Base-by-base conservation (phyloP, 2,888 invertebrate genomes). In the Cataglyphis albicans region DNA sequence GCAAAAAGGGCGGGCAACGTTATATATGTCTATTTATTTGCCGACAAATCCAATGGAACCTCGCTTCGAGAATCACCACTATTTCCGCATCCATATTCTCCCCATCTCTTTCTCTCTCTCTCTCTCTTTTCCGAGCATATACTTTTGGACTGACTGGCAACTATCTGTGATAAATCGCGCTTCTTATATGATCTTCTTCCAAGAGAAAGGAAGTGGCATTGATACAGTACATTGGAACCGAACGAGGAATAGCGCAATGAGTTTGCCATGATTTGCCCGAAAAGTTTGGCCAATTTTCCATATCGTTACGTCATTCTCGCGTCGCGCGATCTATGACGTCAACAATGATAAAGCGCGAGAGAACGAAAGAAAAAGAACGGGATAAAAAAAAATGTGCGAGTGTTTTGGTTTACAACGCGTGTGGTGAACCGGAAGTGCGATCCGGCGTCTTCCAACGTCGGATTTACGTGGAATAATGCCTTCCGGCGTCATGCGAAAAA, bases 1-100 rank as follows among this genome's bases (percentile, higher is more conserved):
- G 88, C 83, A 90, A 90, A 91, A 91, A 89, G 89, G 91, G 90
- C 91, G 91, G 91, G 81, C 67, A 81, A 64, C 78, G 85, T 84
- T 88, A 90, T 89, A 88, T 87, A 90, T 89, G 89, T 89, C 87
- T 89, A 90, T 91, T 91, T 91, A 91, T 90, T 87, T 87, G 86
- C 87, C 83, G 87, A 87, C 88, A 88, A 89, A 90, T 90, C 88
- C 86, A 86, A 87, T 88, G 82, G 84, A 83, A 57, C 44, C 64
- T 73, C 64, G 61, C 21, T 59, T 65, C 63, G 55, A 57, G 78
- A 35, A 12, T 25, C 57, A 52, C 52, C 38, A 38, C 21, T 41
- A 41, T 44, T 74, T 52, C 63, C 38, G 44, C 15, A 32, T 18
- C 59, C 9, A 35, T 35, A 32, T 9, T 10, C n/a, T 48, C 21